phyloP scores from a whole-genome alignment of 2,113 vertebrate species.

The Sylvilagus bachmani region DNA sequence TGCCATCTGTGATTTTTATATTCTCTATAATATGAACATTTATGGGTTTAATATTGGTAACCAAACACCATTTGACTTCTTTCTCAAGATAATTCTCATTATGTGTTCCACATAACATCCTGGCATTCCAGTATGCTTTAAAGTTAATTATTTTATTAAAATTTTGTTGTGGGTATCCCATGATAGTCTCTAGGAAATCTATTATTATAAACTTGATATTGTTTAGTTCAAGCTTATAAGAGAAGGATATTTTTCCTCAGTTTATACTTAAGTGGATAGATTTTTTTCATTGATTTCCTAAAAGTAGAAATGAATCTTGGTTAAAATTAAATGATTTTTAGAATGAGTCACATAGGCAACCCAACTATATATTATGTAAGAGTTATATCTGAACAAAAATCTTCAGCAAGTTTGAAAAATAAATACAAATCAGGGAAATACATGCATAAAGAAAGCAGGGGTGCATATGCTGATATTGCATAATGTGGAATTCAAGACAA shows the following conservation, averaged over 20 bases:
- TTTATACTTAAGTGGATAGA: slow-evolving; percentile 75
- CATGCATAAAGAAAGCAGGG: no score
- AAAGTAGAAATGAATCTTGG: no score
- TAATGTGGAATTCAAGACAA: no score
- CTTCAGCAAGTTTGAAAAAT: no score
- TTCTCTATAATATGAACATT: background rate
- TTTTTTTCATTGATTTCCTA: background rate
- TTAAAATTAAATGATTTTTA: no score
- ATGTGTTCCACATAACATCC: slow-evolving; percentile 65
- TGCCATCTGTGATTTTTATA: background rate
- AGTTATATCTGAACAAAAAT: no score
- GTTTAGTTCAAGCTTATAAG: slow-evolving; percentile 76
- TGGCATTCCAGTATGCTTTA: slow-evolving; percentile 43
- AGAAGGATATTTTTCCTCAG: slow-evolving; percentile 78
- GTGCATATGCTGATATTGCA: no score
- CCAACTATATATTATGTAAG: no score
- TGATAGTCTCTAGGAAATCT: slow-evolving; percentile 80
- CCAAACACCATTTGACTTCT: background rate
- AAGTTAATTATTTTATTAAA: slow-evolving; percentile 79
- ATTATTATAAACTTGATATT: slow-evolving; percentile 80
- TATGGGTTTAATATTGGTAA: background rate
- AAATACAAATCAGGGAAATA: no score
- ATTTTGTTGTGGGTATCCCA: slow-evolving; percentile 72
- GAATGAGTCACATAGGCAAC: no score
- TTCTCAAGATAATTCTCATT: background rate